Percentiles rank a stretch among this genome's conserved stretches.
Conservation (phyloP, 2,888 invertebrate genomes). For the Gryllus longicercus region DNA sequence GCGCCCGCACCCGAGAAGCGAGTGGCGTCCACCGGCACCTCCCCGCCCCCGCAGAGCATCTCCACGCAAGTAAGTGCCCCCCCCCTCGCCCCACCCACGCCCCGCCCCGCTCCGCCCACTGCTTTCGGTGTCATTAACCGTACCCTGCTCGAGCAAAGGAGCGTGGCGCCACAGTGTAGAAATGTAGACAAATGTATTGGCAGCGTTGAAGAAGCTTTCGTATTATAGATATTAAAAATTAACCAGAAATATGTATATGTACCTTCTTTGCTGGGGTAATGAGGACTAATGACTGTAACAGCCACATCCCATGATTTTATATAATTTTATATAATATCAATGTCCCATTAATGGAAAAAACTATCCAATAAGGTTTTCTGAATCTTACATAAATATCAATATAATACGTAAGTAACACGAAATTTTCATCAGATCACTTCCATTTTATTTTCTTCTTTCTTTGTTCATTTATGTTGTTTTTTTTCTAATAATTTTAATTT, state of each 20-base stretch:
- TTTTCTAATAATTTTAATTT: no score
- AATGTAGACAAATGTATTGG: background rate
- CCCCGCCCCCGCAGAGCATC: conserved; percentile 81
- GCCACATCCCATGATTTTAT: background rate
- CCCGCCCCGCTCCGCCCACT: background rate
- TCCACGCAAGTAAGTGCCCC: conserved; percentile 70
- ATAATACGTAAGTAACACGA: background rate
- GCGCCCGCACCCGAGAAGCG: conserved; percentile 33
- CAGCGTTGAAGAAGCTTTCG: background rate
- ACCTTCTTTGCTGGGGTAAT: background rate
- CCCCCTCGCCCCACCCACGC: background rate
- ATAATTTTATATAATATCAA: background rate
- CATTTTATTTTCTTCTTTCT: no score
- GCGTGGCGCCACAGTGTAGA: background rate
- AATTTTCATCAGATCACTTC: no score
- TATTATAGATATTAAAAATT: background rate
- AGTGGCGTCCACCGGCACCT: conserved; percentile 68
- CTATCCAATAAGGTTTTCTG: background rate
- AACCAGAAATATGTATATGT: background rate
- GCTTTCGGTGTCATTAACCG: background rate
- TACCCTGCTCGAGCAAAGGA: background rate
- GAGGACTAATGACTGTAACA: background rate
- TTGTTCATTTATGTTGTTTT: no score
- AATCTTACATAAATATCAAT: background rate
- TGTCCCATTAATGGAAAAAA: background rate